Conservation (phyloP, 2,113 vertebrate genomes). For the Menura novaehollandiae region DNA sequence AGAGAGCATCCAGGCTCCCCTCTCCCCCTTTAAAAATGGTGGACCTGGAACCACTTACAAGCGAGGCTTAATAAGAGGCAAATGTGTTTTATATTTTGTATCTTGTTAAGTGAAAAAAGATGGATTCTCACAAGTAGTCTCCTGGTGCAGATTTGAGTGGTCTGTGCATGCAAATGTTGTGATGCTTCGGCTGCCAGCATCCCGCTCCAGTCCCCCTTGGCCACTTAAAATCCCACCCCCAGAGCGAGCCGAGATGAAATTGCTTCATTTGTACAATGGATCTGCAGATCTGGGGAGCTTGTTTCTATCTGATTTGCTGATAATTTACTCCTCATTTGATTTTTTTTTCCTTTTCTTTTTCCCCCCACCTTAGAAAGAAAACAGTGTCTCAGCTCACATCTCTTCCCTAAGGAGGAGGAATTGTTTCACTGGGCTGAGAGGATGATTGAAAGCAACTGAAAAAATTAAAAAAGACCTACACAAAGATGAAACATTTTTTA, state of each 20-base stretch:
- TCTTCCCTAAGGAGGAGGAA: conserved; percentile 35
- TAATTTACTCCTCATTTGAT: conserved; percentile 70
- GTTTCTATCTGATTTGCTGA: conserved; percentile 73
- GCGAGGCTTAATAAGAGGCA: conserved; percentile 79
- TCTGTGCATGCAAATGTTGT: conserved; percentile 67
- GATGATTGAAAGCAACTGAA: conserved; percentile 42
- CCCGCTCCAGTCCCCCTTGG: conserved; percentile 65
- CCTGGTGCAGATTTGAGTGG: conserved; percentile 75
- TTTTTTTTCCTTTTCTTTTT: not conserved
- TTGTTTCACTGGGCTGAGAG: not conserved
- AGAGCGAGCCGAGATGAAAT: conserved; percentile 64
- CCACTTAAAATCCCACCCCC: conserved; percentile 69
- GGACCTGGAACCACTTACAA: conserved; percentile 81
- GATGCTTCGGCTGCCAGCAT: conserved; percentile 68
- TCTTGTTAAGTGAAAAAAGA: conserved; percentile 82
- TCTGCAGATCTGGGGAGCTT: conserved; percentile 70
- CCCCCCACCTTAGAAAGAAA: not conserved
- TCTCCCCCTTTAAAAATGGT: conserved; percentile 75
- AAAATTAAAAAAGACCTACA: conserved; percentile 26
- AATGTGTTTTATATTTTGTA: conserved; percentile 84
- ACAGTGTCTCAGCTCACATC: conserved; percentile 1
- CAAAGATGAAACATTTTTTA: conserved; percentile 23
- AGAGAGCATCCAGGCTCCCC: conserved; percentile 63
- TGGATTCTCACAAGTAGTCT: conserved; percentile 78
- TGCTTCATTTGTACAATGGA: conserved; percentile 72